phyloP scores from a whole-genome alignment of 2,113 vertebrate species.

The Paraplagusia blochii region DNA sequence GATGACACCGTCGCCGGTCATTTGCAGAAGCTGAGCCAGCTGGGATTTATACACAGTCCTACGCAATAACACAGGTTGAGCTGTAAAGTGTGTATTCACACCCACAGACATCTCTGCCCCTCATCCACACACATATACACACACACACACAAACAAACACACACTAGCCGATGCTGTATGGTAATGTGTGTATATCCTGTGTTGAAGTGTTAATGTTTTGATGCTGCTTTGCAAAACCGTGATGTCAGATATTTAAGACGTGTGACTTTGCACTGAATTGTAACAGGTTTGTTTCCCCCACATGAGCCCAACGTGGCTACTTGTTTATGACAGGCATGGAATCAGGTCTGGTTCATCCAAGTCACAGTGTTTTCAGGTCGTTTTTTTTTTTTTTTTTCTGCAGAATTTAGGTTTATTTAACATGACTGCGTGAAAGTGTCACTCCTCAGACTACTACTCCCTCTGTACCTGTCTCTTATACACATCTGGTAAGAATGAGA shows the following conservation, averaged over 20 bases:
- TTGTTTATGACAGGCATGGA: background rate
- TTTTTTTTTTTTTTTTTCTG: constrained; percentile 5
- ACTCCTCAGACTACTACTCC: constrained; percentile 12
- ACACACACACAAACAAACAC: background rate
- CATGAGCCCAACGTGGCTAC: constrained; percentile 38
- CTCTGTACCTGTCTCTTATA: too few species aligned
- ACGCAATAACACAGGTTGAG: constrained; percentile 8
- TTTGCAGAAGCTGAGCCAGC: constrained; percentile 60
- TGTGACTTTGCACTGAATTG: constrained; percentile 62
- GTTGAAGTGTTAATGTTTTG: constrained; percentile 60
- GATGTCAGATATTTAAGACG: constrained; percentile 39
- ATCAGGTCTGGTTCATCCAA: background rate
- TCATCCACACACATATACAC: constrained; percentile 28
- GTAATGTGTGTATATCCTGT: constrained; percentile 47
- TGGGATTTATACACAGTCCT: constrained; percentile 38
- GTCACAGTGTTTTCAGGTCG: background rate
- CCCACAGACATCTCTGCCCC: constrained; percentile 4
- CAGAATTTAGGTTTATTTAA: constrained; percentile 17
- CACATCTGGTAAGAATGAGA: constrained; percentile 74
- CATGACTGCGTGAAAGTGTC: background rate
- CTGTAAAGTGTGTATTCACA: constrained; percentile 6
- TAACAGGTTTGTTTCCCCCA: constrained; percentile 19
- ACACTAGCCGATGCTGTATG: constrained; percentile 44
- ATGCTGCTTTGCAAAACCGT: constrained; percentile 47
- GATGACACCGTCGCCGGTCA: constrained; percentile 46